Evolutionary conservation across 1,140 invertebrate species (phyloP).

Genomic region (Drosophila pruinosa): DNA sequence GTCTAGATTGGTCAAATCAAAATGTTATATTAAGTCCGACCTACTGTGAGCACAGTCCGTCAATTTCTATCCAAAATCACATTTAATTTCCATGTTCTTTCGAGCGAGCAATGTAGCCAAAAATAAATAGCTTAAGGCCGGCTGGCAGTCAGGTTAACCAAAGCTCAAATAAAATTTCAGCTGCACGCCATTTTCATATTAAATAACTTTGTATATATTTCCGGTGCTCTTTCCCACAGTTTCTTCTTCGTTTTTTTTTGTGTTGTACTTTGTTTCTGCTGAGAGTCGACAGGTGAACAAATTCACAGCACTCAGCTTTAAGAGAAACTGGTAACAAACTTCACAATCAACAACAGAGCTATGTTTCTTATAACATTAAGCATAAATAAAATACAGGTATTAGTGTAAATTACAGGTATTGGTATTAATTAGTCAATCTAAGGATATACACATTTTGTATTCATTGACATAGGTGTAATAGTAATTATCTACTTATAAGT

Average conservation of each 20-base stretch:
- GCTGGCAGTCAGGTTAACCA: slow-evolving; percentile 45
- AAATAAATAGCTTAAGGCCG: slow-evolving; percentile 59
- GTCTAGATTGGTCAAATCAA: not conserved
- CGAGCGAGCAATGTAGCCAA: slow-evolving; percentile 22
- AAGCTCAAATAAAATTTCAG: slow-evolving; percentile 65
- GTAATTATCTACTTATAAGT: no score
- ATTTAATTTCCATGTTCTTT: slow-evolving; percentile 53
- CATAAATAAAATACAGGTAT: not conserved
- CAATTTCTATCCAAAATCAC: slow-evolving; percentile 46
- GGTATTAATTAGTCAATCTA: no score
- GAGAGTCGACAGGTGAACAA: slow-evolving; percentile 62
- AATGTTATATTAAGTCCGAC: not conserved
- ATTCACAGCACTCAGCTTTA: slow-evolving; percentile 54
- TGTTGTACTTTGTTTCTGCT: slow-evolving; percentile 50
- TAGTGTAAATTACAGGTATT: not conserved
- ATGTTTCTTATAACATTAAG: not conserved
- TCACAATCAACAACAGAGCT: not conserved
- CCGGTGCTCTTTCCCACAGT: slow-evolving; percentile 31
- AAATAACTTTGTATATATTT: slow-evolving; percentile 79
- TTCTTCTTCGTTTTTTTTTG: not conserved
- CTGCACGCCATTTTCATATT: slow-evolving; percentile 79
- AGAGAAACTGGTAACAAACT: not conserved
- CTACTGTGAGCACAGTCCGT: slow-evolving; percentile 37
- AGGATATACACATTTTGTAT: no score
- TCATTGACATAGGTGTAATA: no score